A percentile compares a stretch with the other conserved stretches of the same genome.
phyloP scores from a whole-genome alignment of 2,797 vertebrate species.

The Enteromius unitaeniatus region DNA sequence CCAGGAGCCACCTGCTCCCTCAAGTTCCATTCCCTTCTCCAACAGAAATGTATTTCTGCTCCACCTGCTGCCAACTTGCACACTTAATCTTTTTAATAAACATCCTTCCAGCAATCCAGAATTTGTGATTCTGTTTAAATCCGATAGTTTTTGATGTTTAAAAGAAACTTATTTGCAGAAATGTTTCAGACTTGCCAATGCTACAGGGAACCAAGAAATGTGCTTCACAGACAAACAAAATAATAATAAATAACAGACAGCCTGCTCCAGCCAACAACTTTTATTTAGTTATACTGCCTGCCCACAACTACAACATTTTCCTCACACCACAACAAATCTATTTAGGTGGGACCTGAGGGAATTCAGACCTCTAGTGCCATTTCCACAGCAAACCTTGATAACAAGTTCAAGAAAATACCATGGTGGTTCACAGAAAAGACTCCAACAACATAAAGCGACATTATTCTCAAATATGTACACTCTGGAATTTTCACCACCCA shows the following conservation, averaged over 20 bases:
- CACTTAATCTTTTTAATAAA: not conserved
- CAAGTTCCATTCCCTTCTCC: not conserved
- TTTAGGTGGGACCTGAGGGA: not conserved
- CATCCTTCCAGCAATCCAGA: not conserved
- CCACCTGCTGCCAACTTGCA: not conserved
- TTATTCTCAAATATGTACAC: conserved; percentile 40
- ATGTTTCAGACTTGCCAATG: not conserved
- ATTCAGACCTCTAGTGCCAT: not conserved
- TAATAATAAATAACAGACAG: not conserved
- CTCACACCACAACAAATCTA: not conserved
- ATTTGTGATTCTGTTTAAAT: not conserved
- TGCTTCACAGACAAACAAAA: not conserved
- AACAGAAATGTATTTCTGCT: not conserved
- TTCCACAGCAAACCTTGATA: not conserved
- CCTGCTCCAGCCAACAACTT: not conserved
- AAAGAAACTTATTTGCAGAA: not conserved
- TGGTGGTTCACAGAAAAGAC: not conserved
- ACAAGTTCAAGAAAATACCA: not conserved
- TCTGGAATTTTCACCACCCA: conserved; percentile 45
- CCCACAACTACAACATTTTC: not conserved
- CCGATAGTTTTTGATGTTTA: not conserved
- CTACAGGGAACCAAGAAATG: not conserved
- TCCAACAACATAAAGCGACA: conserved; percentile 30
- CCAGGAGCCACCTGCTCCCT: not conserved
- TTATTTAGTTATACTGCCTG: not conserved